Conservation (phyloP, 2,113 vertebrate genomes). For the Pachyramphus minor region DNA sequence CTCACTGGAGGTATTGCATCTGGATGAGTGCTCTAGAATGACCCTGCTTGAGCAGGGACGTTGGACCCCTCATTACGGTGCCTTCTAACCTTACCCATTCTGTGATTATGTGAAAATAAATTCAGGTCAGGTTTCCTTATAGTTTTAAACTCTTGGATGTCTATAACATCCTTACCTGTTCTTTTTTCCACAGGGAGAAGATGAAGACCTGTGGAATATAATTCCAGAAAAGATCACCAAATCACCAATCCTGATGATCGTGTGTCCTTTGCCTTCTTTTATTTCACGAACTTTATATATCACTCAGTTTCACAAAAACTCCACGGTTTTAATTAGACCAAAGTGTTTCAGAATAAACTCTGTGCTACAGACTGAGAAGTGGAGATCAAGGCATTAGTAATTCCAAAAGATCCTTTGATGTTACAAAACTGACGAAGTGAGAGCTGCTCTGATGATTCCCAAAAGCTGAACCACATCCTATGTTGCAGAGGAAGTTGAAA, state of each 20-base stretch:
- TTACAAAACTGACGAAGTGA: slow-evolving; percentile 39
- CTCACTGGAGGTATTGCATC: neutral
- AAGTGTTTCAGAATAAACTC: neutral
- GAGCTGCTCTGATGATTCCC: slow-evolving; percentile 27
- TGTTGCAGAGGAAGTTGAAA: slow-evolving; percentile 14
- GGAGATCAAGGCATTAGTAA: slow-evolving; percentile 43
- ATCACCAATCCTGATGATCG: neutral
- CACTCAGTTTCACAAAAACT: neutral
- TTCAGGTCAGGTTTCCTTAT: neutral
- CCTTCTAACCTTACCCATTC: neutral
- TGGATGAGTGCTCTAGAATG: neutral
- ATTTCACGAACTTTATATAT: neutral
- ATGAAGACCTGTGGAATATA: neutral
- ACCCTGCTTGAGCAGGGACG: neutral
- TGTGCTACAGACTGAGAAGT: slow-evolving; percentile 11
- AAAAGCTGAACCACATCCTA: slow-evolving; percentile 28
- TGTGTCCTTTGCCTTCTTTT: neutral
- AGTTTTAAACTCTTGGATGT: neutral
- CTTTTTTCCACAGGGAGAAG: neutral
- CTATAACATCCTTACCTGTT: neutral
- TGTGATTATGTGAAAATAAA: neutral
- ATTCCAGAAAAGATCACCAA: neutral
- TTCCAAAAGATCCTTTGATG: slow-evolving; percentile 33
- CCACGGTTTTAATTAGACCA: slow-evolving; percentile 52
- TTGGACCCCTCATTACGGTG: neutral